Conservation (phyloP, 2,113 vertebrate genomes). For the Macrotis lagotis region DNA sequence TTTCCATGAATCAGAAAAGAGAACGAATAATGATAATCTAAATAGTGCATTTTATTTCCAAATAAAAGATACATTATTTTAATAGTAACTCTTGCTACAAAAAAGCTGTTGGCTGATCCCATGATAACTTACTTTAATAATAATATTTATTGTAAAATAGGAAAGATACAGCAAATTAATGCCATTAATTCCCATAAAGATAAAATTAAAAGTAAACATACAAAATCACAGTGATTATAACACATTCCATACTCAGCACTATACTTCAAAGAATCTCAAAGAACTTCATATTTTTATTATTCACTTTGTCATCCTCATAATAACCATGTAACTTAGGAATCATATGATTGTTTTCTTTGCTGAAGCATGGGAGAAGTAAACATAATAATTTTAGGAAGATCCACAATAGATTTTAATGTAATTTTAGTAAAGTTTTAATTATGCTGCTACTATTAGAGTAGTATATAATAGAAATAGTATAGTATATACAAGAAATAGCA, state of each 20-base stretch:
- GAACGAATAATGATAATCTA: constrained; percentile 25
- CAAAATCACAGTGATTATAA: constrained; percentile 33
- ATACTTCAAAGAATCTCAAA: constrained; percentile 42
- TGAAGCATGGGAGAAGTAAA: background rate
- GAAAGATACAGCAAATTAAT: constrained; percentile 64
- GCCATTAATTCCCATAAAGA: constrained; percentile 67
- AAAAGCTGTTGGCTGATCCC: constrained; percentile 49
- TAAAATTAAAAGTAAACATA: constrained; percentile 56
- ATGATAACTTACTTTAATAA: constrained; percentile 81
- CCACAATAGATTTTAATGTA: background rate
- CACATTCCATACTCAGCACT: background rate
- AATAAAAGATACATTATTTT: constrained; percentile 43
- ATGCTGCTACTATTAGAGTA: too few relatives aligned
- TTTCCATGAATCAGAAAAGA: background rate
- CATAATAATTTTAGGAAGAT: background rate
- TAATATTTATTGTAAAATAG: constrained; percentile 68
- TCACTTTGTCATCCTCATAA: constrained; percentile 13
- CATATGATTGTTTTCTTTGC: background rate
- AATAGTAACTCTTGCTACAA: constrained; percentile 63
- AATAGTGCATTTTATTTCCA: constrained; percentile 24
- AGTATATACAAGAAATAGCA: too few relatives aligned
- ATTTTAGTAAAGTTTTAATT: too few relatives aligned
- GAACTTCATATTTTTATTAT: background rate
- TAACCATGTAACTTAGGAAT: background rate
- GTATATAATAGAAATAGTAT: too few relatives aligned